These are phyloP conservation scores for Neopipo cinnamomea DNA, from an alignment of 2,113 vertebrate genomes.

Conservation along the genomic window DNA sequence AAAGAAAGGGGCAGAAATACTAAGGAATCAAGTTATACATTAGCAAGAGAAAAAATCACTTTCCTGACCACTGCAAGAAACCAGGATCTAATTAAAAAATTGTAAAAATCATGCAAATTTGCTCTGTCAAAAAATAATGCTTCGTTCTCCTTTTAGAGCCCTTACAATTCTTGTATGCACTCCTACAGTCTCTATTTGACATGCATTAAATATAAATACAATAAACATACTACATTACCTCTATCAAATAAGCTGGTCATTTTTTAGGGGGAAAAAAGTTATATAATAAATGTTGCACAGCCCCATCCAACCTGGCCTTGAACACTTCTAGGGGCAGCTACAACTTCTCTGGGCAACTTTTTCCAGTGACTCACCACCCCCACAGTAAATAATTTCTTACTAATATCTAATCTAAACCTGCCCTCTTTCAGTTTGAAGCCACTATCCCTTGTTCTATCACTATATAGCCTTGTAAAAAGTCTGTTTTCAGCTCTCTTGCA, in stretches of 20 bases:
- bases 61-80: neutral
- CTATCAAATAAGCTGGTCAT: neutral
- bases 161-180: neutral
- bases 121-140: neutral
- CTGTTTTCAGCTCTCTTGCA: neutral
- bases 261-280: neutral
- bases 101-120: neutral
- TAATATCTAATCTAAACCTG: neutral
- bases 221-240: neutral
- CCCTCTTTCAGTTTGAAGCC: neutral
- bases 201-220: neutral
- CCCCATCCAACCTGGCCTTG: neutral
- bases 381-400: neutral
- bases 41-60: neutral
- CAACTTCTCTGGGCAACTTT: neutral
- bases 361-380: neutral
- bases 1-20: neutral
- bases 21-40: neutral
- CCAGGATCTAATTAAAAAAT: neutral
- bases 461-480: neutral
- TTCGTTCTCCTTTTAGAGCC: neutral
- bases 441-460: neutral
- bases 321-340: neutral
- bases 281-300: neutral
- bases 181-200: neutral